These are phyloP conservation scores for Amphiprion ocellaris DNA, from an alignment of 2,113 vertebrate species.

Conservation along the genomic window DNA sequence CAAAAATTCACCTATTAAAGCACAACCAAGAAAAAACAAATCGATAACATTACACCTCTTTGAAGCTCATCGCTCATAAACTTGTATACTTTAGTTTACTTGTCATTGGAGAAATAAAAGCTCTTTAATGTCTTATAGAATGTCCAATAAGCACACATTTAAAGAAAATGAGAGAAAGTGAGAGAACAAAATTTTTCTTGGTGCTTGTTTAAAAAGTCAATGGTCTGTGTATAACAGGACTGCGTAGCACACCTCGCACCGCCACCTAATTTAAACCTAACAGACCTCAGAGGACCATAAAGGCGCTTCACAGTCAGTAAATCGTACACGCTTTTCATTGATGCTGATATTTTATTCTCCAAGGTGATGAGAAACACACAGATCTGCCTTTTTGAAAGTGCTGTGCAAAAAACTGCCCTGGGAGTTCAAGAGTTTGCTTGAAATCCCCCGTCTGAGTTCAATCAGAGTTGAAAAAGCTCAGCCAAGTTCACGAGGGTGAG, in stretches of 20 bases:
- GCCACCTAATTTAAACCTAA: neutral
- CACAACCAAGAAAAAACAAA: no score
- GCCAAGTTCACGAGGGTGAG: conserved; percentile 2
- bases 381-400: neutral
- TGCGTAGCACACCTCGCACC: neutral
- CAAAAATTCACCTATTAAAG: no score
- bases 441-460: conserved; percentile 35
- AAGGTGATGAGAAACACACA: conserved; percentile 3
- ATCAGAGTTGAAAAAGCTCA: conserved; percentile 30
- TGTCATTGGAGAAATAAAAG: no score
- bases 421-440: conserved; percentile 11
- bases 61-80: no score
- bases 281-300: neutral
- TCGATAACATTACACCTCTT: no score
- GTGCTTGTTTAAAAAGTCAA: no score
- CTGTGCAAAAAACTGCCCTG: neutral
- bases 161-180: no score
- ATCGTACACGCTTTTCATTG: neutral
- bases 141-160: no score
- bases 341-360: conserved; percentile 22
- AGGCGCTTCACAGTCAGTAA: neutral
- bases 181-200: no score
- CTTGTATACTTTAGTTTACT: no score
- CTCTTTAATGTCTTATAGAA: no score
- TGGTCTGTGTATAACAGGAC: neutral